These are phyloP conservation scores for Calephelis virginiensis DNA, from an alignment of 1,140 invertebrate genomes.

Conservation along the genomic window DNA sequence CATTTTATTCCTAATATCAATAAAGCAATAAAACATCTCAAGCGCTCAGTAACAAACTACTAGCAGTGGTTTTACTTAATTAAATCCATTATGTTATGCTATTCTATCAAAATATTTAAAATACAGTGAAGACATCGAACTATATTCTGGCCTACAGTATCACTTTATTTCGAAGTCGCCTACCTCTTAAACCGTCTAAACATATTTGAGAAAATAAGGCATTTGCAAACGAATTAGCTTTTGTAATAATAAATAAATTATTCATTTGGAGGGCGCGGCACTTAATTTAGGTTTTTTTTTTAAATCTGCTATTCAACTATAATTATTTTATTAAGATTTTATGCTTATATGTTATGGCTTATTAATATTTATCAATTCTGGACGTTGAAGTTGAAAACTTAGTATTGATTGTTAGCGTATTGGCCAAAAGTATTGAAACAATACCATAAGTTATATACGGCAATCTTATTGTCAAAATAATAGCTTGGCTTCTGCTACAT, in stretches of 20 bases:
- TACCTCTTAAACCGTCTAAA: slow-evolving; percentile 43
- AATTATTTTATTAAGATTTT: too few relatives aligned
- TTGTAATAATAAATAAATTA: not conserved
- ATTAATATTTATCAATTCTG: too few relatives aligned
- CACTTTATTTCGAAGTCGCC: slow-evolving; percentile 43
- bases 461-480: too few relatives aligned
- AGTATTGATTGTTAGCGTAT: slow-evolving; percentile 7
- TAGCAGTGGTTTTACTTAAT: not conserved
- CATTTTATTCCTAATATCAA: too few relatives aligned
- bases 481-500: too few relatives aligned
- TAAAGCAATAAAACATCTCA: not conserved
- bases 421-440: slow-evolving; percentile 21
- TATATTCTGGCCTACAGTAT: slow-evolving; percentile 55
- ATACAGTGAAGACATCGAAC: slow-evolving; percentile 71
- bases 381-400: too few relatives aligned
- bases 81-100: slow-evolving; percentile 35
- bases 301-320: too few relatives aligned
- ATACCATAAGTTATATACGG: too few relatives aligned
- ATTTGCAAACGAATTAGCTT: not conserved
- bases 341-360: too few relatives aligned
- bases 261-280: too few relatives aligned
- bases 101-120: slow-evolving; percentile 66
- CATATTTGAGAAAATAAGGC: slow-evolving; percentile 30
- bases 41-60: slow-evolving; percentile 7
- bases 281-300: too few relatives aligned